Evolutionary conservation across 2,888 invertebrate genomes (phyloP).

Genomic region (Bombyx huttoni): DNA sequence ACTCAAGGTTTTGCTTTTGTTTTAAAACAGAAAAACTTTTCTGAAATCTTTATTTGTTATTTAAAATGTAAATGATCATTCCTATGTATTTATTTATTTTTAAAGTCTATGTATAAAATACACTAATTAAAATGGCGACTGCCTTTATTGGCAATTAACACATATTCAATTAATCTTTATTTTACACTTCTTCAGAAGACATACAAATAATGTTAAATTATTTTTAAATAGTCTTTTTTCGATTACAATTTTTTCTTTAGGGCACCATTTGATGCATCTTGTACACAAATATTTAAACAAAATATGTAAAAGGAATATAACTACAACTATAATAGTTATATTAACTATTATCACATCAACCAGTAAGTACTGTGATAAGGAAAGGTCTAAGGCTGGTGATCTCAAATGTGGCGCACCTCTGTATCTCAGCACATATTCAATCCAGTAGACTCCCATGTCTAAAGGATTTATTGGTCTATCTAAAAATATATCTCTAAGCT

Average conservation of each 20-base stretch:
- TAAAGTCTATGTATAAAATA: too few relatives aligned
- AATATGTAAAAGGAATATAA: conserved; percentile 42
- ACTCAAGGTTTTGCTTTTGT: too few relatives aligned
- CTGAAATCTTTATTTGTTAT: too few relatives aligned
- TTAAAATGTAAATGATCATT: too few relatives aligned
- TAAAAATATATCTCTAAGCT: conserved; percentile 60
- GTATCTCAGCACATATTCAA: conserved; percentile 75
- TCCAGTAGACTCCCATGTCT: conserved; percentile 76
- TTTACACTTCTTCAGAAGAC: conserved; percentile 54
- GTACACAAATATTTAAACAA: conserved; percentile 54
- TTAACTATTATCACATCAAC: conserved; percentile 50
- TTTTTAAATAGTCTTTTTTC: conserved; percentile 48
- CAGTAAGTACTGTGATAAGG: conserved; percentile 55
- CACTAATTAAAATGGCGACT: too few relatives aligned
- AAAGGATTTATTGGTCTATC: conserved; percentile 73
- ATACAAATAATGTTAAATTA: conserved; percentile 42
- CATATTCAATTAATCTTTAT: conserved; percentile 41
- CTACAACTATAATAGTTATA: conserved; percentile 30
- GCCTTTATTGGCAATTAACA: background rate
- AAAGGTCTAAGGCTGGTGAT: conserved; percentile 61
- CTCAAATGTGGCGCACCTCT: conserved; percentile 66
- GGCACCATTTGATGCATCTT: conserved; percentile 55
- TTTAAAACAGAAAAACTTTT: too few relatives aligned
- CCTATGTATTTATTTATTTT: too few relatives aligned
- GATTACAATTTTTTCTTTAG: conserved; percentile 40